phyloP scores from a whole-genome alignment of 2,113 vertebrate genomes.

The Todiramphus saurophagus region DNA sequence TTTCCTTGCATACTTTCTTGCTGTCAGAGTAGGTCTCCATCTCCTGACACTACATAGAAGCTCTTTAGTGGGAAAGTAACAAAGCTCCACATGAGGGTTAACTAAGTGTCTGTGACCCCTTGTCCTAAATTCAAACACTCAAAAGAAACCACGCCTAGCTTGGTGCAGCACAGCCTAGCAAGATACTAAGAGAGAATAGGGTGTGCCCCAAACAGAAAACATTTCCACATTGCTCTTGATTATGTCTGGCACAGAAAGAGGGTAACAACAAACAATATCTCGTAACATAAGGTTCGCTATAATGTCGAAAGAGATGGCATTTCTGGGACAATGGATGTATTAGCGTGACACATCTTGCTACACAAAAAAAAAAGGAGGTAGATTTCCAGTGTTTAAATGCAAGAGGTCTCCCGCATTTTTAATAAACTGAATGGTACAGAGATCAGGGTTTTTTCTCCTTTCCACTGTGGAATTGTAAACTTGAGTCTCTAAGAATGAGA shows the following conservation, averaged over 20 bases:
- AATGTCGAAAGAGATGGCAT: conserved; percentile 11
- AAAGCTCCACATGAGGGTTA: not conserved
- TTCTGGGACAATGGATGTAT: conserved; percentile 6
- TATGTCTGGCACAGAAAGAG: not conserved
- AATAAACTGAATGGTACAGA: not conserved
- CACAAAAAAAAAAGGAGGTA: not conserved
- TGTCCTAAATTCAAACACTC: not conserved
- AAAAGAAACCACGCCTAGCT: not conserved
- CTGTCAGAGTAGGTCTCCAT: not conserved
- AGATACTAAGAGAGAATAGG: not conserved
- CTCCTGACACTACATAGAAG: not conserved
- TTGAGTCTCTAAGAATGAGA: not conserved
- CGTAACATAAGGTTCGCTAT: not conserved
- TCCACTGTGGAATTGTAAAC: not conserved
- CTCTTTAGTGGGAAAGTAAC: not conserved
- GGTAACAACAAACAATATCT: not conserved
- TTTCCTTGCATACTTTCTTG: not conserved
- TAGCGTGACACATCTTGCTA: not conserved
- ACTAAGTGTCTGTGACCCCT: not conserved
- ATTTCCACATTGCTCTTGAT: not conserved
- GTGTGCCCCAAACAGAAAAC: not conserved
- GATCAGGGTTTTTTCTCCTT: not conserved
- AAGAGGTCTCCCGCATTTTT: not conserved
- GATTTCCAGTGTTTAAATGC: not conserved
- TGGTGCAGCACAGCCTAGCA: not conserved